Evolutionary conservation across 2,888 invertebrate species (phyloP), one percentile per base, ranked within the genome.

Genomic region (Brachynemurus nebulosus): DNA sequence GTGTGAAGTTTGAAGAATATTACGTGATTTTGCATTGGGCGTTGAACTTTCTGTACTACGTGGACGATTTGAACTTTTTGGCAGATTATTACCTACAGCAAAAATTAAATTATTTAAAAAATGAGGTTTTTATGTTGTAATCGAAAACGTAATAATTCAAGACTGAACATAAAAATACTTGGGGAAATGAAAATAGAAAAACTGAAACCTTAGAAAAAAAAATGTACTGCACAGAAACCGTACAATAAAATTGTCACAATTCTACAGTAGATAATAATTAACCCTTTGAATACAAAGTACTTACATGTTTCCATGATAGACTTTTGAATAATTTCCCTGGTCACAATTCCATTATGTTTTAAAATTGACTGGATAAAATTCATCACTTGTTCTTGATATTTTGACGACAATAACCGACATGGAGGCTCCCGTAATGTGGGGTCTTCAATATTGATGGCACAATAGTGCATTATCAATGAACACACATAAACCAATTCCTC

Each of bases 381-480:
- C 18, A 19, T 36, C n/a, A 16, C 6, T 18, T n/a, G 19, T 18
- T 11, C 17, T 36, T 36, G 36, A 3, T 17, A 18, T 12, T 8
- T 3, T 8, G 4, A 5, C 19, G 36, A 36, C 12, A 36, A 19
- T 4, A 17, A 17, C 8, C 17, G 12, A 36, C 36, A 36, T 7
- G 19, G 6, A 9, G 18, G 36, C 2, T 36, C 36, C 17, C 17
- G 12, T 18, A 36, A 36, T 36, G 19, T 7, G 8, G 17, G 17
- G 12, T 36, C 36, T n/a, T 36, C 36, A 14, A n/a, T 19, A 36
- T 19, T 36, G 8, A 36, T 36, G 6, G 36, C 18, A 18, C 36
- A 36, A n/a, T 36, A 19, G 19, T 36, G 17, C 36, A 36, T 36
- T 8, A 36, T 18, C n/a, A 36, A 36, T 36, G 36, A 36, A 18